phyloP scores from a whole-genome alignment of 2,888 invertebrate species.

The Eremobia ochroleuca region DNA sequence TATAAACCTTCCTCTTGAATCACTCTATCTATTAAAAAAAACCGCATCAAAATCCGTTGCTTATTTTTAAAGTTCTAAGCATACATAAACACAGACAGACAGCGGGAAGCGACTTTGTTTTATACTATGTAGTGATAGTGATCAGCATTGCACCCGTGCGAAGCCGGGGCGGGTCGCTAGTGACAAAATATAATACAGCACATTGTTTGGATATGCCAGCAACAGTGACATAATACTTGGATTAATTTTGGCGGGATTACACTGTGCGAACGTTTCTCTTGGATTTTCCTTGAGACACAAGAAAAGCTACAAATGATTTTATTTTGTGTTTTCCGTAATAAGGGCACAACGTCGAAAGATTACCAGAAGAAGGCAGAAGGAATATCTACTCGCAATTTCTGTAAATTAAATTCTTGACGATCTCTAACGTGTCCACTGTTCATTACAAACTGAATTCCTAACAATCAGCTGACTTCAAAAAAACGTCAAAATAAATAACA shows the following conservation, averaged over 20 bases:
- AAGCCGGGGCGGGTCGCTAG: too few species aligned
- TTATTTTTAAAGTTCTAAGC: too few species aligned
- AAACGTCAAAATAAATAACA: constrained; percentile 46
- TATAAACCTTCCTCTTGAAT: too few species aligned
- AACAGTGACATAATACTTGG: constrained; percentile 50
- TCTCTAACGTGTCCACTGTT: constrained; percentile 13
- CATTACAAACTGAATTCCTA: constrained; percentile 39
- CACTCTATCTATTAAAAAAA: too few species aligned
- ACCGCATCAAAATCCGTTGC: too few species aligned
- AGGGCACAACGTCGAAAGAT: background rate
- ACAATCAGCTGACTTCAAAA: constrained; percentile 60
- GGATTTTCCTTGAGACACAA: constrained; percentile 36
- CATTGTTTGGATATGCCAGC: constrained; percentile 36
- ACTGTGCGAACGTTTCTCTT: constrained; percentile 22
- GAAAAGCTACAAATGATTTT: constrained; percentile 37
- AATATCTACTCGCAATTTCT: background rate
- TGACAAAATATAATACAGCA: constrained; percentile 47
- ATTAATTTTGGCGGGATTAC: constrained; percentile 63
- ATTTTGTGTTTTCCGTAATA: constrained; percentile 8
- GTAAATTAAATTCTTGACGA: constrained; percentile 7
- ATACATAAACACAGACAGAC: too few species aligned
- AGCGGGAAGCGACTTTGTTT: too few species aligned
- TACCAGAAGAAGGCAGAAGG: background rate
- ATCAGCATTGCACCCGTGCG: too few species aligned
- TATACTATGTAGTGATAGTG: too few species aligned